These are phyloP conservation scores for Branchellion lobata DNA, from an alignment of 2,888 invertebrate species.

Conservation along the genomic window DNA sequence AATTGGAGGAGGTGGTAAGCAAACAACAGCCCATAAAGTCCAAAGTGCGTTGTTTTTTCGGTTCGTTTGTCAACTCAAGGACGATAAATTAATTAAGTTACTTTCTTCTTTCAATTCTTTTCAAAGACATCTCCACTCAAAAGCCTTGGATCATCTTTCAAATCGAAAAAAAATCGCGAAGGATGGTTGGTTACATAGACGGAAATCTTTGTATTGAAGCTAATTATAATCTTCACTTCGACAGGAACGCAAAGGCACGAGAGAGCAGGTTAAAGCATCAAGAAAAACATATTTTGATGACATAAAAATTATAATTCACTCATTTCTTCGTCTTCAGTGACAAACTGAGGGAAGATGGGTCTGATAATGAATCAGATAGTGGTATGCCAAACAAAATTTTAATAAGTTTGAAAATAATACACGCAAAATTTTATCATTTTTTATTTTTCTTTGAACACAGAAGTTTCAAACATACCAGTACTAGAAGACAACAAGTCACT, in stretches of 20 bases:
- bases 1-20: neutral
- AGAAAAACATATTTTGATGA: too few relatives aligned
- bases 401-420: neutral
- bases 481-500: conserved; percentile 5
- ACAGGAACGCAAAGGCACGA: too few relatives aligned
- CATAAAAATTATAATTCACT: too few relatives aligned
- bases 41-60: neutral
- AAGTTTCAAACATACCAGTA: conserved; percentile 2
- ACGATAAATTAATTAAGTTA: neutral
- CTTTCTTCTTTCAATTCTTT: neutral
- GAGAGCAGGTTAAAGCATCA: too few relatives aligned
- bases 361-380: conserved; percentile 1
- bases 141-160: neutral
- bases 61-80: too few relatives aligned
- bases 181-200: conserved; percentile 1
- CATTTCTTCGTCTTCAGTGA: too few relatives aligned
- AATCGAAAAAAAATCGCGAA: neutral
- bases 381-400: neutral
- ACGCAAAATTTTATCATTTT: too few relatives aligned
- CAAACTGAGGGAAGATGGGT: neutral
- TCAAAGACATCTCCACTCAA: neutral
- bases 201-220: too few relatives aligned
- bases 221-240: too few relatives aligned
- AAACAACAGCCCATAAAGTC: neutral
- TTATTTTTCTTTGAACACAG: neutral